phyloP scores from a whole-genome alignment of 2,797 vertebrate genomes.

The Notolepis coatsorum region DNA sequence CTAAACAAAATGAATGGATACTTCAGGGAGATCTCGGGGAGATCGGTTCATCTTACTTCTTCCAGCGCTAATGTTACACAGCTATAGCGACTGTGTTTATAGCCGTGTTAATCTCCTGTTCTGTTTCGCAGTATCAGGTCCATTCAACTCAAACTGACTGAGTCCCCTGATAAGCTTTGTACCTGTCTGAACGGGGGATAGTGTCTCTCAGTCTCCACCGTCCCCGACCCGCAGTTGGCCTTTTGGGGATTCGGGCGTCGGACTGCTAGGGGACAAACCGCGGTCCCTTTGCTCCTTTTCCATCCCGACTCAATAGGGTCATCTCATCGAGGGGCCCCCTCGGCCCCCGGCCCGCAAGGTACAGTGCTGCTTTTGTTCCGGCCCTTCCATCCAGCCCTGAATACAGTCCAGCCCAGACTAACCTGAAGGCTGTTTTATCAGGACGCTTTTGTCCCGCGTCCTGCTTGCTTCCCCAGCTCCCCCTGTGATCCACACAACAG shows the following conservation, averaged over 20 bases:
- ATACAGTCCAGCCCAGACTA: slow-evolving; percentile 78
- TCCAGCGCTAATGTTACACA: not conserved
- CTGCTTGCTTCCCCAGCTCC: slow-evolving; percentile 55
- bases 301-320: slow-evolving; percentile 85
- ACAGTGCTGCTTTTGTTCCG: slow-evolving; percentile 94
- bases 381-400: slow-evolving; percentile 79
- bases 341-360: slow-evolving; percentile 82
- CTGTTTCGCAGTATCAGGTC: not conserved
- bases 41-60: not conserved
- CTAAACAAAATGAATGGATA: too few species aligned
- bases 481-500: slow-evolving; percentile 44
- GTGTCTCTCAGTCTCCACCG: slow-evolving; percentile 78
- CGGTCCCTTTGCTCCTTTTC: slow-evolving; percentile 79
- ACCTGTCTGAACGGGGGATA: slow-evolving; percentile 46
- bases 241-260: slow-evolving; percentile 78
- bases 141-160: not conserved
- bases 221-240: slow-evolving; percentile 72
- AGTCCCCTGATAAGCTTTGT: not conserved
- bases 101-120: not conserved
- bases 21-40: too few species aligned
- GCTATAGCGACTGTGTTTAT: not conserved
- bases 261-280: slow-evolving; percentile 77
- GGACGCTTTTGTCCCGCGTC: slow-evolving; percentile 73
- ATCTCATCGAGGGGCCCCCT: slow-evolving; percentile 86
- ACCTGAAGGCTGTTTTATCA: slow-evolving; percentile 82